Conservation (phyloP, 1,140 invertebrate genomes). For the Zaprionus taronus region DNA sequence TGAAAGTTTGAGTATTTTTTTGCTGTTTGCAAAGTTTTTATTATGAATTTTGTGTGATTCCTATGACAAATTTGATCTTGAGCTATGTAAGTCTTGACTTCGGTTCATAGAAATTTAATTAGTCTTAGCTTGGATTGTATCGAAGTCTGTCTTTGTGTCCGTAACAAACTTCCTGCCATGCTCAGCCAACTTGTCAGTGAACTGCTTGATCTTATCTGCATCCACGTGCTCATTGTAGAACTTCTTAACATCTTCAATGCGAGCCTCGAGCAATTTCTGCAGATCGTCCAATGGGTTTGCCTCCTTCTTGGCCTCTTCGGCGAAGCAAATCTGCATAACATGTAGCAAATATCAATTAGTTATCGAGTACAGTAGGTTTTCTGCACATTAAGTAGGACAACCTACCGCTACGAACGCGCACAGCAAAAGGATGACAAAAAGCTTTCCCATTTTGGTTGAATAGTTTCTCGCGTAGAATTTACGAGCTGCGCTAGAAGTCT, state of each 20-base stretch:
- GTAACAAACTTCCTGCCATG: conserved; percentile 4
- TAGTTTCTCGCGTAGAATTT: neutral
- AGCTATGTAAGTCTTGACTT: neutral
- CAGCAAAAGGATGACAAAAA: conserved; percentile 24
- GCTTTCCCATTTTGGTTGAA: conserved; percentile 18
- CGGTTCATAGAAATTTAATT: neutral
- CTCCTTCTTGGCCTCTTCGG: conserved; percentile 21
- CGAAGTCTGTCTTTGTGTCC: neutral
- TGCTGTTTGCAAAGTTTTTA: neutral
- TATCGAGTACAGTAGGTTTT: neutral
- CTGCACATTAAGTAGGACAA: neutral
- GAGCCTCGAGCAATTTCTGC: neutral
- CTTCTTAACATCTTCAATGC: neutral
- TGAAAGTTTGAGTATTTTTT: neutral
- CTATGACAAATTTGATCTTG: neutral
- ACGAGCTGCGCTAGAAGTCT: neutral
- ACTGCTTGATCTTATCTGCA: neutral
- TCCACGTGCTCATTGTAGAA: neutral
- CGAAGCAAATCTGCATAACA: conserved; percentile 7
- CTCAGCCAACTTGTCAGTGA: neutral
- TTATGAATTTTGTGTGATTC: neutral
- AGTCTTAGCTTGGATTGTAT: conserved; percentile 1
- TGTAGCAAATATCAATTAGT: neutral
- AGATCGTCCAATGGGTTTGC: neutral
- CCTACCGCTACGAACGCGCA: conserved; percentile 28